Conservation (phyloP, 2,113 vertebrate genomes). For the Isichthys henryi region DNA sequence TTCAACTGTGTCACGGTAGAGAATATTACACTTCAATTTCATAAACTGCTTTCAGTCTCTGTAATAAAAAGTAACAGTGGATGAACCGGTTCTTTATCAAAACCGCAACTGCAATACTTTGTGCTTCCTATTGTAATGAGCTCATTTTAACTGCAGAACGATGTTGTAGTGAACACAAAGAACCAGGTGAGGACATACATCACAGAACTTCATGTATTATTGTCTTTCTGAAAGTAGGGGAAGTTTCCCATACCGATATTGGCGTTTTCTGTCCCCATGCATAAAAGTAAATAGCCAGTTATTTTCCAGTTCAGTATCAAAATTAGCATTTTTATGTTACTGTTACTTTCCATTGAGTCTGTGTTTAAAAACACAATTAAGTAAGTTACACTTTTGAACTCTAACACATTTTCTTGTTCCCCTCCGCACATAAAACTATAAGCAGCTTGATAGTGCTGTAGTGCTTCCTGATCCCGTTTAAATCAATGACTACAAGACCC, state of each 20-base stretch:
- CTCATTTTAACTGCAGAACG: neutral
- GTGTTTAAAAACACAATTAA: neutral
- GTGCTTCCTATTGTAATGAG: neutral
- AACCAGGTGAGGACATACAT: neutral
- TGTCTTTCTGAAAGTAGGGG: neutral
- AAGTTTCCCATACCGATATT: neutral
- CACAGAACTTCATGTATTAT: neutral
- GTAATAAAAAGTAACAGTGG: neutral
- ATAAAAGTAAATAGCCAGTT: neutral
- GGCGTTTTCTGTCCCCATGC: neutral
- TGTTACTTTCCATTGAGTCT: neutral
- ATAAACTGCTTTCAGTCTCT: constrained; percentile 40
- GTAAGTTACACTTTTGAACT: neutral
- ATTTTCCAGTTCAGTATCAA: neutral
- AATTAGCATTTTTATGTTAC: neutral
- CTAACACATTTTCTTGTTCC: neutral
- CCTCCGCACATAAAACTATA: neutral
- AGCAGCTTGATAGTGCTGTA: neutral
- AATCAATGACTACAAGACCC: neutral
- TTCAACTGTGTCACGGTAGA: constrained; percentile 25
- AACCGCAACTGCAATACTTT: neutral
- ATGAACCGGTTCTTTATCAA: neutral
- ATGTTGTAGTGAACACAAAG: neutral
- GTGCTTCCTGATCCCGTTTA: neutral
- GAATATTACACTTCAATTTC: neutral